These are phyloP conservation scores for Drosophila limbata DNA, from an alignment of 2,888 invertebrate genomes.

Conservation along the genomic window DNA sequence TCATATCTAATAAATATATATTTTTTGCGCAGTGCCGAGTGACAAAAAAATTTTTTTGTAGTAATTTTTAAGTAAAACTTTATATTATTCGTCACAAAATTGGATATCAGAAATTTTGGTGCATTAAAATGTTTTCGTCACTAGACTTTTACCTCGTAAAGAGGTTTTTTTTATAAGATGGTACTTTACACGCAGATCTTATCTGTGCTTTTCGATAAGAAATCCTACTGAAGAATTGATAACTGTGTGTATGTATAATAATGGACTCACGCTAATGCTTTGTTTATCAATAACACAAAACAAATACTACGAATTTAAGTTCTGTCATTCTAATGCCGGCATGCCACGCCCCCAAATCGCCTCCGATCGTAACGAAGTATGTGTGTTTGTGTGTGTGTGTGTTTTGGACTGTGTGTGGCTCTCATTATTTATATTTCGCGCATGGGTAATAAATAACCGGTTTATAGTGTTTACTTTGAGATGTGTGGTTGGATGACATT, in stretches of 20 bases:
- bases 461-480: conserved; percentile 62
- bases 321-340: conserved; percentile 58
- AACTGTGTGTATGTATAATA: no score
- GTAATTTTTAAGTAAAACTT: no score
- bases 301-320: conserved; percentile 38
- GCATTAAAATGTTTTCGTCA: no score
- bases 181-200: not conserved
- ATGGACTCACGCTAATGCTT: conserved; percentile 21
- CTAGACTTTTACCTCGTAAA: no score
- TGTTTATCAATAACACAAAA: conserved; percentile 60
- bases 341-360: conserved; percentile 5
- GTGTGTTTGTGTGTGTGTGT: conserved; percentile 7
- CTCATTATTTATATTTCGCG: conserved; percentile 56
- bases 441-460: conserved; percentile 57
- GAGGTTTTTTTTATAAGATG: no score
- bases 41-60: no score
- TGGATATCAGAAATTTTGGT: no score
- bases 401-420: conserved; percentile 18
- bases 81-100: no score
- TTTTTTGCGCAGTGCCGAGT: no score
- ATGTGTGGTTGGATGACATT: conserved; percentile 30
- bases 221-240: not conserved
- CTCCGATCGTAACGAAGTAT: conserved; percentile 8
- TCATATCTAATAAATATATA: no score
- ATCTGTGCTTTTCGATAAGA: conserved; percentile 34